phyloP scores from a whole-genome alignment of 2,113 vertebrate species.

The Kryptolebias marmoratus region DNA sequence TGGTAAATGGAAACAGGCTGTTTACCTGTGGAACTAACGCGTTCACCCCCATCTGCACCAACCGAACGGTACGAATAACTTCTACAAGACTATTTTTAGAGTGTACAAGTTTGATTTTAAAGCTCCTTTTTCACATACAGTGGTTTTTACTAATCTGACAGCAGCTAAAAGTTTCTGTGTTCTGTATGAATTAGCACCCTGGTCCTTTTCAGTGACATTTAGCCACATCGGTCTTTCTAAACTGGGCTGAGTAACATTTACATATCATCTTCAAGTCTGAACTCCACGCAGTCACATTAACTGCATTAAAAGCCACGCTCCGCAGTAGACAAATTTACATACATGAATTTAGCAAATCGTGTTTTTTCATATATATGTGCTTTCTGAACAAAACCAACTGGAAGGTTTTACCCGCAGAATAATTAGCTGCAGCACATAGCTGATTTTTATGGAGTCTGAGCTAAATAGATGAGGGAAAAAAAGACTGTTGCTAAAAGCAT shows the following conservation, averaged over 20 bases:
- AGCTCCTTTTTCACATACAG: background rate
- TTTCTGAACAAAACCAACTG: background rate
- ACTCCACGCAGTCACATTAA: background rate
- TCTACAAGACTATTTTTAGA: background rate
- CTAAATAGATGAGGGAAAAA: background rate
- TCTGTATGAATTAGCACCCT: background rate
- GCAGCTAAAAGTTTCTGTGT: background rate
- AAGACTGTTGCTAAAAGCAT: background rate
- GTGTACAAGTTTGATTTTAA: background rate
- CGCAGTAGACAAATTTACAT: background rate
- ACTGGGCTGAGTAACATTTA: background rate
- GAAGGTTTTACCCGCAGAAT: background rate
- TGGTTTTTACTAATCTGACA: background rate
- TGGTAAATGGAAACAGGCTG: constrained; percentile 90
- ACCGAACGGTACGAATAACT: constrained; percentile 86
- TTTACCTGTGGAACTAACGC: constrained; percentile 97
- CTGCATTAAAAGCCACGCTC: background rate
- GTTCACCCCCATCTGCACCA: constrained; percentile 96
- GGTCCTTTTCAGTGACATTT: background rate
- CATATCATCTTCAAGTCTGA: background rate
- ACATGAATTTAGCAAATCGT: background rate
- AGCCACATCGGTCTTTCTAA: background rate
- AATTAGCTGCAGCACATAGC: background rate
- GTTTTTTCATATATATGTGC: background rate
- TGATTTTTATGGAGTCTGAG: background rate